Evolutionary conservation across 2,113 vertebrate species (phyloP), one percentile per base, ranked within the genome.

Genomic region (Maccullochella peelii): DNA sequence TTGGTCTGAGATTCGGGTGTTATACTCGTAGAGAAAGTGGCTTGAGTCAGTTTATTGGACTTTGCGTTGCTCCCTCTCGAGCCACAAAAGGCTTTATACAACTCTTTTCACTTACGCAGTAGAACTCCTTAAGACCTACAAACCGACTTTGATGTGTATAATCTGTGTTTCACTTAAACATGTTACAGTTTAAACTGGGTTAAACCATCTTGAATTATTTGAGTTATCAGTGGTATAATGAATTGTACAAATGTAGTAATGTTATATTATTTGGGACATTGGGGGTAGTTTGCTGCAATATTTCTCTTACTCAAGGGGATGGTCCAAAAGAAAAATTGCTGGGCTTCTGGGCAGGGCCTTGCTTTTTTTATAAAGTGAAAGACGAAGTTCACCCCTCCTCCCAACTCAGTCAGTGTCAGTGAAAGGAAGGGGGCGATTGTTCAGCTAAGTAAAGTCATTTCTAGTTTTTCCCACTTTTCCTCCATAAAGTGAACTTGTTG

Each of bases 401-500:
- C 66, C 3, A 20, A 16, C 33, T 71, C 14, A n/a, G n/a, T n/a
- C n/a, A n/a, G n/a, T n/a, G 50, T 77, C 65, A 50, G 75, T 72
- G 38, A 89, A 76, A 82, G 89, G 89, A 88, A 88, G 65, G 44
- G 44, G 76, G 21, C 3, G 38, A 88, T 93, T 89, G 84, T 91
- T 90, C 63, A 71, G 42, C 55, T 18, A 76, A 62, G 59, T 75
- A 58, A 83, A 89, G 86, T 88, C 23, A 81, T 86, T 92, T 93
- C 62, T 79, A 80, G n/a, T 84, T 89, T 84, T 73, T 61, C 54
- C 77, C 63, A 49, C 47, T 86, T 89, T 92, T 86, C 71, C 83
- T 80, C 83, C 62, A 91, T 89, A 91, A 89, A 87, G 84, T 71
- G 21, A 88, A 91, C 89, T 77, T 91, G 89, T 90, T 92, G 91